phyloP scores from a whole-genome alignment of 1,140 invertebrate genomes.

The Triops cancriformis region DNA sequence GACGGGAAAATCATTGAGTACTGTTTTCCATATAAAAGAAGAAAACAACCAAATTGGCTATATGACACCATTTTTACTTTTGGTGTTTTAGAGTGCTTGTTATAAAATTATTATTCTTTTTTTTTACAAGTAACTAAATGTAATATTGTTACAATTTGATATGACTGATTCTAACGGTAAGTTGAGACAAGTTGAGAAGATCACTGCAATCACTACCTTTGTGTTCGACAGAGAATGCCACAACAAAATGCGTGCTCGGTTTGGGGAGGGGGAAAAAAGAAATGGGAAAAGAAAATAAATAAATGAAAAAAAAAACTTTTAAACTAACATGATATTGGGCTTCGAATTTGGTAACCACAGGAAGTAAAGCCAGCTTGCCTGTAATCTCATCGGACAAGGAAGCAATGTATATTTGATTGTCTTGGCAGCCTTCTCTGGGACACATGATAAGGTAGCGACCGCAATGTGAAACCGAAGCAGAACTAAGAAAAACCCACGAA shows the following conservation, averaged over 20 bases:
- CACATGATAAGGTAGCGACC: conserved; percentile 18
- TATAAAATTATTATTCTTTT: no score
- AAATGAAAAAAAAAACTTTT: conserved; percentile 11
- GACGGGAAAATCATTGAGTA: no score
- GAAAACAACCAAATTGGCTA: no score
- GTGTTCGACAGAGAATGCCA: background rate
- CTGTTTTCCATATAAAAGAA: no score
- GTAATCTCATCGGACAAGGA: background rate
- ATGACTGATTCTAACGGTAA: no score
- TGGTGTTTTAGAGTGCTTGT: no score
- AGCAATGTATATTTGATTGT: conserved; percentile 18
- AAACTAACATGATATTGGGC: conserved; percentile 20
- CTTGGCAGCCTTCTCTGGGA: conserved; percentile 21
- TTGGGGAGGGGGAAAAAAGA: no score
- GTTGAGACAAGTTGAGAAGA: no score
- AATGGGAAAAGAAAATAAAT: conserved; percentile 24
- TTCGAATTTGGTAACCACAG: conserved; percentile 4
- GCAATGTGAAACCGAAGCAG: conserved; percentile 8
- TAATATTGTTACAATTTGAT: no score
- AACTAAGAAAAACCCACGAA: background rate
- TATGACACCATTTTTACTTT: no score
- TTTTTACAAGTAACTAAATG: background rate
- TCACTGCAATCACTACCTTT: background rate
- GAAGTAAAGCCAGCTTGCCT: conserved; percentile 4
- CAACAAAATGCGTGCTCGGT: background rate